A percentile compares a stretch with the other conserved stretches of the same genome.
Evolutionary conservation across 2,888 invertebrate species (phyloP).

Genomic region (Tenodera sinensis): DNA sequence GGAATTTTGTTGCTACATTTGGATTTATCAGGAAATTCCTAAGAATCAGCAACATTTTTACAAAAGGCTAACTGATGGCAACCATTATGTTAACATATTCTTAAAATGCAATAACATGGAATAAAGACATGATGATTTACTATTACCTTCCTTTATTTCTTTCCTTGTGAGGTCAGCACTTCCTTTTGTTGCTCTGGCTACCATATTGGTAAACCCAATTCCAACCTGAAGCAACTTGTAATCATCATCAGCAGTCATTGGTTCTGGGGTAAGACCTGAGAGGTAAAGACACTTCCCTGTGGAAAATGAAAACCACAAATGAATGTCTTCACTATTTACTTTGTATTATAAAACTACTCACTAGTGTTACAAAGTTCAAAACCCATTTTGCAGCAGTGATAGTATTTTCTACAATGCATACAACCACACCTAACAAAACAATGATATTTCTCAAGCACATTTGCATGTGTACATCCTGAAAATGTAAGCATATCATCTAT

Average conservation of each 20-base stretch:
- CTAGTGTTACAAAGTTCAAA: too few relatives aligned
- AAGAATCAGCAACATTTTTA: too few relatives aligned
- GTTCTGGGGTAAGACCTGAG: constrained; percentile 90
- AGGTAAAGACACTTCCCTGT: constrained; percentile 90
- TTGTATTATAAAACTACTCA: background rate
- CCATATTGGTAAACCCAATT: constrained; percentile 98
- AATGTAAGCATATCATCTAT: too few relatives aligned
- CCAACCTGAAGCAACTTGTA: constrained; percentile 88
- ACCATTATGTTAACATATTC: background rate
- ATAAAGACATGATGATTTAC: background rate
- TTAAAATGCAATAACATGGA: background rate
- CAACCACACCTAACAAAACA: too few relatives aligned
- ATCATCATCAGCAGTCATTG: constrained; percentile 95
- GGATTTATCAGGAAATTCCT: too few relatives aligned
- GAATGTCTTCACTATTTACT: background rate
- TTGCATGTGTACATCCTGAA: too few relatives aligned
- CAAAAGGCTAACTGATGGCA: too few relatives aligned
- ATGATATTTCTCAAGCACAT: too few relatives aligned
- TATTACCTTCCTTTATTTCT: constrained; percentile 83
- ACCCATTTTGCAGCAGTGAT: too few relatives aligned
- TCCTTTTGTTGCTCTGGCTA: constrained; percentile 90
- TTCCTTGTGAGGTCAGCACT: constrained; percentile 91
- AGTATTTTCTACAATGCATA: too few relatives aligned
- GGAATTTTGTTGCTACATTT: too few relatives aligned
- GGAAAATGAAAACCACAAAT: background rate